A percentile compares a stretch with the other conserved stretches of the same genome.
Conservation (phyloP, 2,888 invertebrate species). For the Adelognathus sp. region DNA sequence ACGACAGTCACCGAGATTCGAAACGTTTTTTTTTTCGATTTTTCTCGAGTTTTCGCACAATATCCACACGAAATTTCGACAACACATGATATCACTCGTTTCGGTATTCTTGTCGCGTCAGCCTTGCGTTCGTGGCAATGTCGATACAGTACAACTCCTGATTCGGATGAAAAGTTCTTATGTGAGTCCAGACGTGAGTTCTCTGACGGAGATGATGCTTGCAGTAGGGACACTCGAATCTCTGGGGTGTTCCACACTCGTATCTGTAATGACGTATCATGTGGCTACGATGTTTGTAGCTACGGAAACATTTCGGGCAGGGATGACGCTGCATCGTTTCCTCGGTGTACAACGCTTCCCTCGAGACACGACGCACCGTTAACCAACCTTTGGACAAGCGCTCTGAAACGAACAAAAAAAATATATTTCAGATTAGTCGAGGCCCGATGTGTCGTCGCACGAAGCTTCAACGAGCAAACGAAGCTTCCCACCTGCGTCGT, state of each 20-base stretch:
- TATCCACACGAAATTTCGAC: neutral
- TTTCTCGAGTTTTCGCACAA: neutral
- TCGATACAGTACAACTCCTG: slow-evolving; percentile 76
- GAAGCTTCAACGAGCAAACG: neutral
- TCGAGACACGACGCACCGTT: slow-evolving; percentile 38
- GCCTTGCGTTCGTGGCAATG: slow-evolving; percentile 72
- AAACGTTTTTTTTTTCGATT: neutral
- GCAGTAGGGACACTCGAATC: slow-evolving; percentile 80
- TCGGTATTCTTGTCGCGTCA: slow-evolving; percentile 66
- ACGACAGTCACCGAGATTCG: neutral
- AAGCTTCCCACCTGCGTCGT: slow-evolving; percentile 14
- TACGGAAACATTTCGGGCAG: slow-evolving; percentile 84
- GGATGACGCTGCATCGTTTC: slow-evolving; percentile 71
- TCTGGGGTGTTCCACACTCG: slow-evolving; percentile 79
- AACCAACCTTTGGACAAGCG: slow-evolving; percentile 39
- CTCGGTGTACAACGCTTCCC: slow-evolving; percentile 35
- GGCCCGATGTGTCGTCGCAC: slow-evolving; percentile 10
- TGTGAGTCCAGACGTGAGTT: slow-evolving; percentile 78
- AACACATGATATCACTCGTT: slow-evolving; percentile 56
- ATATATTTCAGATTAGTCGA: slow-evolving; percentile 46
- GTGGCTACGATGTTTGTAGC: slow-evolving; percentile 85
- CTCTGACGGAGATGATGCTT: slow-evolving; percentile 75
- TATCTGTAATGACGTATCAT: slow-evolving; percentile 83
- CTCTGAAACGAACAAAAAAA: slow-evolving; percentile 52
- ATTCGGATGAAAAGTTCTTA: slow-evolving; percentile 74